Percentiles rank a stretch among this genome's conserved stretches.
phyloP scores from a whole-genome alignment of 2,888 invertebrate genomes.

The Amphipoea oculea region DNA sequence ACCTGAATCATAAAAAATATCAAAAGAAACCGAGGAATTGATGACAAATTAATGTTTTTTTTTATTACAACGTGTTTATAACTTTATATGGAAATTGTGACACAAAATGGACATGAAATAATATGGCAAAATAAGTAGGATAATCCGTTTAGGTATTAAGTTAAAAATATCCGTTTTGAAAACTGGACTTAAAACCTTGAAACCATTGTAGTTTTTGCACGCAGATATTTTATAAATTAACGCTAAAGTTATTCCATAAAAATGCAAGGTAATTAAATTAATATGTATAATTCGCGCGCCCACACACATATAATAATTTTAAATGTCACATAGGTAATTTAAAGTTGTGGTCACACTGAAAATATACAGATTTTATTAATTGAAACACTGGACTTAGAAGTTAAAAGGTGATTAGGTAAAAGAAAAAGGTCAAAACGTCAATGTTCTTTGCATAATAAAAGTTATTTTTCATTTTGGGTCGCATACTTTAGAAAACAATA shows the following conservation, averaged over 20 bases:
- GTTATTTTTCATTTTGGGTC: not conserved
- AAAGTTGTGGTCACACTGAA: conserved; percentile 17
- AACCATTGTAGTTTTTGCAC: not conserved
- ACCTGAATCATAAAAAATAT: not conserved
- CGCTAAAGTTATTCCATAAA: conserved; percentile 10
- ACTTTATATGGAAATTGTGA: not conserved
- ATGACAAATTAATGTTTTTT: not conserved
- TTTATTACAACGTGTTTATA: not conserved
- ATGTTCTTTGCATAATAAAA: too few relatives aligned
- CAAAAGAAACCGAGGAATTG: not conserved
- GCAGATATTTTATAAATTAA: conserved; percentile 6
- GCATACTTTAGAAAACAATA: not conserved
- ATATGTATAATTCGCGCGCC: conserved; percentile 23
- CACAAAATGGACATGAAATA: not conserved
- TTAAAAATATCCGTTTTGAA: not conserved
- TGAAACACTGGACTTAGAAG: too few relatives aligned
- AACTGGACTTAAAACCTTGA: conserved; percentile 9
- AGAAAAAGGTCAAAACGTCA: too few relatives aligned
- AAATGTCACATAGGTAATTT: conserved; percentile 34
- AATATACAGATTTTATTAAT: not conserved
- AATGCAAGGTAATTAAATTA: conserved; percentile 46
- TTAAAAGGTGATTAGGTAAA: too few relatives aligned
- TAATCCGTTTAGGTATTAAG: not conserved
- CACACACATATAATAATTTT: conserved; percentile 40
- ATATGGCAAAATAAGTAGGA: not conserved